These are phyloP conservation scores for Nymphalis c-album DNA, from an alignment of 2,888 invertebrate genomes.

Conservation along the genomic window DNA sequence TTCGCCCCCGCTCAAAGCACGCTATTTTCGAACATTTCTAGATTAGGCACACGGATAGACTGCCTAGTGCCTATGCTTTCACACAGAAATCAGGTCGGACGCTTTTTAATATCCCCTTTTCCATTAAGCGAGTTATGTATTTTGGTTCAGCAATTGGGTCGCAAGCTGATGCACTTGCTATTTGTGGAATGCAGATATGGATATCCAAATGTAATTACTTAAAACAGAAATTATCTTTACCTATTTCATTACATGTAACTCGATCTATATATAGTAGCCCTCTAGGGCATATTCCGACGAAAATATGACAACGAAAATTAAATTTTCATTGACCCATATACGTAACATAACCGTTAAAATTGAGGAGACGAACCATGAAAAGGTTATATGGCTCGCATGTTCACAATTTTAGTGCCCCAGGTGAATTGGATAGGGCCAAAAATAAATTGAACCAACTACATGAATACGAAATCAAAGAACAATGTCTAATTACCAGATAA, in stretches of 20 bases:
- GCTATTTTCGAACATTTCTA: slow-evolving; percentile 53
- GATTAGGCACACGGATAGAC: slow-evolving; percentile 48
- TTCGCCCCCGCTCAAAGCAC: slow-evolving; percentile 47
- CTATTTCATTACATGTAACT: background rate
- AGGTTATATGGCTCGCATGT: slow-evolving; percentile 52
- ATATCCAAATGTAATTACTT: slow-evolving; percentile 20
- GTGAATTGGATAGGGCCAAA: slow-evolving; percentile 39
- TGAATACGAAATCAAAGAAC: no score
- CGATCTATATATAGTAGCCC: background rate
- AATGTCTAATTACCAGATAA: no score
- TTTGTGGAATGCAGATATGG: slow-evolving; percentile 38
- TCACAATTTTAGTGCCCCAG: slow-evolving; percentile 41
- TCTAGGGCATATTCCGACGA: slow-evolving; percentile 16
- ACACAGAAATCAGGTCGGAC: slow-evolving; percentile 52
- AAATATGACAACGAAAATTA: slow-evolving; percentile 37
- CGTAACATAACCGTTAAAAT: slow-evolving; percentile 48
- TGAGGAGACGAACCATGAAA: slow-evolving; percentile 52
- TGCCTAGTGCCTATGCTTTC: slow-evolving; percentile 44
- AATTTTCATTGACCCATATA: slow-evolving; percentile 53
- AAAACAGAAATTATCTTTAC: slow-evolving; percentile 4
- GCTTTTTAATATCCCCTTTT: slow-evolving; percentile 50
- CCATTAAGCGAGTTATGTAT: slow-evolving; percentile 40
- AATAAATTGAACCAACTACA: slow-evolving; percentile 19
- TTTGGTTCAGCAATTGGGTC: slow-evolving; percentile 50
- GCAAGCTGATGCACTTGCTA: slow-evolving; percentile 39